Evolutionary conservation across 2,113 vertebrate genomes (phyloP).

Genomic region (Odocoileus virginianus): DNA sequence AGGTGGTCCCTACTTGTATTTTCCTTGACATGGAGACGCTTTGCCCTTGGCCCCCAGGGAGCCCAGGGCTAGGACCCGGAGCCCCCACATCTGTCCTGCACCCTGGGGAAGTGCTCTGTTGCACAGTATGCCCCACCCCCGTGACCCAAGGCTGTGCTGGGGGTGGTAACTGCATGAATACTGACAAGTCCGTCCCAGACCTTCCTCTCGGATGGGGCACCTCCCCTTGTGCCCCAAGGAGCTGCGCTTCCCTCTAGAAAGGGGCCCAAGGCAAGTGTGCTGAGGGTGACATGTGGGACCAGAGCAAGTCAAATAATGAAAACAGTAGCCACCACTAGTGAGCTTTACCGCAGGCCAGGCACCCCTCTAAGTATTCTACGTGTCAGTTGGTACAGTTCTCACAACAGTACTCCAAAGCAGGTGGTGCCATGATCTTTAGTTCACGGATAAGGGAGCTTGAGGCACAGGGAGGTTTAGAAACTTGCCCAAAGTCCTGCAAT

Average conservation of each 20-base stretch:
- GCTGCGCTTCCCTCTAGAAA: not conserved
- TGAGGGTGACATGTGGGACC: not conserved
- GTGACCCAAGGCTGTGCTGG: not conserved
- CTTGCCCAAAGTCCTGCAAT: not conserved
- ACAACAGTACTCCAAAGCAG: not conserved
- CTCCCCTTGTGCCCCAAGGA: not conserved
- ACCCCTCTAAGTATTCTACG: not conserved
- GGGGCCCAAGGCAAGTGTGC: not conserved
- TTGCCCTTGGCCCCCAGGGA: not conserved
- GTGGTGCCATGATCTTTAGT: not conserved
- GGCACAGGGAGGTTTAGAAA: not conserved
- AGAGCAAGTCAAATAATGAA: not conserved
- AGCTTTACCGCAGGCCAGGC: not conserved
- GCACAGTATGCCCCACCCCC: not conserved
- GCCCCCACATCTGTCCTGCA: not conserved
- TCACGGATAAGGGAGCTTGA: not conserved
- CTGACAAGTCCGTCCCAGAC: not conserved
- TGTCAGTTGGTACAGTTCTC: not conserved
- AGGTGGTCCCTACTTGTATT: not conserved
- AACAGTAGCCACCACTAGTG: not conserved
- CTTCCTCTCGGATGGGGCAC: not conserved
- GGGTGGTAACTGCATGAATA: not conserved
- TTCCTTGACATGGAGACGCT: not conserved
- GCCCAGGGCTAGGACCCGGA: rapidly evolving
- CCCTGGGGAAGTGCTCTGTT: not conserved